Base-by-base conservation (phyloP, 2,113 vertebrate genomes). In the Pterocles orientalis region DNA sequence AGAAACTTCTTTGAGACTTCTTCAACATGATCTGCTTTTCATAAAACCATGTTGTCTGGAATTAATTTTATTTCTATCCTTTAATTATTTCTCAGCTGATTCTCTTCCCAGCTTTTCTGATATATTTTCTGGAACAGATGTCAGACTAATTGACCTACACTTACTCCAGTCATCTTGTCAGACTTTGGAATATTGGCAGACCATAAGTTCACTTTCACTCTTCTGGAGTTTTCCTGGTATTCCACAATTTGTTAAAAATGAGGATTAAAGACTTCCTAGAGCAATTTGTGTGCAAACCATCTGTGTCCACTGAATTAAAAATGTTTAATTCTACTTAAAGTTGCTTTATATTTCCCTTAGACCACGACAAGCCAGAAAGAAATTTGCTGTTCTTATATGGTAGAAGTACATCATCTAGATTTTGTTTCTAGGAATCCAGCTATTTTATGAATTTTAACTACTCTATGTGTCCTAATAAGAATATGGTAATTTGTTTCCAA, bases 21-120 rank as follows among this genome's bases (percentile, higher is more conserved):
- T 96, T 92, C 95, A 91, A 94, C 94, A 92, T 86, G 83, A 92
- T 94, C 94, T 97, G 93, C 61, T 97, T 97, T 94, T 87, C 69
- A 94, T 92, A 96, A 92, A 91, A 60, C 39, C 9, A 7, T 56
- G 83, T 72, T 91, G 86, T 68, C 93, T 95, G 94, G 86, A 92
- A 92, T 91, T 92, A 84, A 95, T 95, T 96, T 95, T 76, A 56
- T 91, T 94, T 89, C 86, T 89, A 69, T 84, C 86, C 83, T 91
- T 89, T 96, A 96, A 96, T 96, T 96, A 92, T 89, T 92, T 94
- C 53, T 91, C 94, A 96, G 72, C 77, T 96, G 92, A 96, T 91
- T 87, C 28, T 91, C 65, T 82, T 91, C 81, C 39, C 81, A 95
- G 50, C 18, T 91, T 86, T 89, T 81, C 68, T 87, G 69, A 86